Evolutionary conservation across 2,888 invertebrate species (phyloP), one percentile per base, ranked within the genome.

Genomic region (Sclerodermus sp.): DNA sequence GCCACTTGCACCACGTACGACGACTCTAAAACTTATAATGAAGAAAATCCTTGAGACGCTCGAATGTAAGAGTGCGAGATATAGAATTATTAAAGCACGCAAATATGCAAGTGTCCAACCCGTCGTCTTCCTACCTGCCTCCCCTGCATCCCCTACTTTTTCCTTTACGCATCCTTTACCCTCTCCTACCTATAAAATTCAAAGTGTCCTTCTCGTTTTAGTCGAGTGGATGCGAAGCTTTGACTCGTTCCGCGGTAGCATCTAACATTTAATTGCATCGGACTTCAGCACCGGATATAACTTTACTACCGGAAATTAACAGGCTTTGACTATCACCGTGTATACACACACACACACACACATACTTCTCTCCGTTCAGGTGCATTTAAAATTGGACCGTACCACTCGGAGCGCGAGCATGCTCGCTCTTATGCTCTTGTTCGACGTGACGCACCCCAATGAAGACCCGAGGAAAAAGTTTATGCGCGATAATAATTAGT

Each of bases 251-350:
- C 53, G 53, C 52, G 53, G 43, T 47, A 54, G 47, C 58, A 49
- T 69, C 66, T 62, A 64, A 70, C 65, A 62, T 70, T 69, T 70
- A 71, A 71, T 71, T 70, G 69, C 70, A 71, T 70, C 62, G 67
- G 67, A 66, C 64, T 64, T 64, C 62, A 58, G 55, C 55, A 57
- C 64, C 67, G 68, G 69, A 68, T 70, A 65, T 66, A 68, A 68
- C 66, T 66, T 64, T 55, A 65, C 62, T 63, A 55, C 66, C 66
- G 70, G 64, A 71, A 68, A 70, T 71, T 68, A 70, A 70, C 64
- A 60, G 66, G 62, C 64, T 69, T 66, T 64, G 61, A 60, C 59
- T 60, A 62, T 68, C 60, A 57, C 60, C 44, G 43, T 43, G 52
- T 57, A 52, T 50, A 57, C 46, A 53, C 49, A 49, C 42, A 17